These are phyloP conservation scores for Homarus americanus DNA, from an alignment of 1,140 invertebrate genomes.

Conservation along the genomic window DNA sequence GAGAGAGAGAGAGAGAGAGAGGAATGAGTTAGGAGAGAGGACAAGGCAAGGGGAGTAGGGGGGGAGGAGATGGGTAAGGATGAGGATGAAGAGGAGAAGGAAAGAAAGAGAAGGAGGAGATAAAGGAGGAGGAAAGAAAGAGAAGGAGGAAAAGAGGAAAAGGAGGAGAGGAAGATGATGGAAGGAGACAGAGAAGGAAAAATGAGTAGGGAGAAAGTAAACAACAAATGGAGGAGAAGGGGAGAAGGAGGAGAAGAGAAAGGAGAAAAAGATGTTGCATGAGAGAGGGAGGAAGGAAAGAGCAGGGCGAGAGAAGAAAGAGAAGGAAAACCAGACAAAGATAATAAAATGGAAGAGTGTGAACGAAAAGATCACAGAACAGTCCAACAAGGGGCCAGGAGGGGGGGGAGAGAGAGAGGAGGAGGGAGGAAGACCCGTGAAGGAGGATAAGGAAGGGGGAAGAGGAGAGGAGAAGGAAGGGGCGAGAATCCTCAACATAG, in stretches of 20 bases:
- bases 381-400: no score
- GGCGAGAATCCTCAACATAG: no score
- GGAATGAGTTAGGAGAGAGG: neutral
- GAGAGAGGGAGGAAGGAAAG: neutral
- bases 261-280: no score
- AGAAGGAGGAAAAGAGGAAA: neutral
- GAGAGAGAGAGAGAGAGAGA: neutral
- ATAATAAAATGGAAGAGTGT: no score
- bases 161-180: neutral
- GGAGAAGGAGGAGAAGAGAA: neutral
- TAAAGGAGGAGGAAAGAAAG: neutral
- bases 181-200: constrained; percentile 27
- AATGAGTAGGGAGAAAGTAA: neutral
- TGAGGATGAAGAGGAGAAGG: neutral
- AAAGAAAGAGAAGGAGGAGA: neutral
- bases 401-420: no score
- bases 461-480: no score
- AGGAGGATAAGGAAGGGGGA: no score
- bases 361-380: no score
- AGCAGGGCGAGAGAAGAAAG: neutral
- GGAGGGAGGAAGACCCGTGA: no score
- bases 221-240: neutral
- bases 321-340: no score
- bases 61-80: neutral
- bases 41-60: neutral